Evolutionary conservation across 1,140 invertebrate genomes (phyloP).

Genomic region (Heliconius hermathena): DNA sequence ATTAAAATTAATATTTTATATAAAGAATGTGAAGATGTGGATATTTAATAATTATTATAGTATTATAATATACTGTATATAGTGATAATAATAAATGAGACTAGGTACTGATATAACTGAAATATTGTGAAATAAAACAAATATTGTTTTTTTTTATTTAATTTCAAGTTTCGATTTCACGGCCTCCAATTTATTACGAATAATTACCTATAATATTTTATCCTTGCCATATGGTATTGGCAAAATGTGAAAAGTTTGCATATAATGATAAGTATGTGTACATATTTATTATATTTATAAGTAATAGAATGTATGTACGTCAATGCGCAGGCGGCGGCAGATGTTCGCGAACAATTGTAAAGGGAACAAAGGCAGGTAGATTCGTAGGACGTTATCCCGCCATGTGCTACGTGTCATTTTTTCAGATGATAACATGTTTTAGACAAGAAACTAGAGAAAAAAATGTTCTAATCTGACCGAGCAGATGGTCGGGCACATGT

Average conservation of each 20-base stretch:
- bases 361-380: constrained; percentile 77
- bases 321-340: constrained; percentile 68
- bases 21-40: no score
- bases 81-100: not conserved
- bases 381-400: constrained; percentile 55
- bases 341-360: constrained; percentile 70
- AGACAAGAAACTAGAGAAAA: constrained; percentile 65
- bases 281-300: constrained; percentile 13
- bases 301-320: constrained; percentile 40
- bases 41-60: no score
- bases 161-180: constrained; percentile 34
- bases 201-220: constrained; percentile 31
- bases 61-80: no score
- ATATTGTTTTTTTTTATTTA: constrained; percentile 16
- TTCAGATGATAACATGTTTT: constrained; percentile 73
- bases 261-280: not conserved
- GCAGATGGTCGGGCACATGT: constrained; percentile 76
- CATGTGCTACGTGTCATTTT: constrained; percentile 79
- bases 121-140: constrained; percentile 49
- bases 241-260: not conserved
- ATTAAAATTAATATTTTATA: no score
- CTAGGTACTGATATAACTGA: constrained; percentile 47
- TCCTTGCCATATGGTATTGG: not conserved
- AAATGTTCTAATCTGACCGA: constrained; percentile 75
- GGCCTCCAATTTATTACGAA: constrained; percentile 44